Percentiles rank a stretch among this genome's conserved stretches.
Evolutionary conservation across 2,888 invertebrate species (phyloP).

Genomic region (Dusona sp.): DNA sequence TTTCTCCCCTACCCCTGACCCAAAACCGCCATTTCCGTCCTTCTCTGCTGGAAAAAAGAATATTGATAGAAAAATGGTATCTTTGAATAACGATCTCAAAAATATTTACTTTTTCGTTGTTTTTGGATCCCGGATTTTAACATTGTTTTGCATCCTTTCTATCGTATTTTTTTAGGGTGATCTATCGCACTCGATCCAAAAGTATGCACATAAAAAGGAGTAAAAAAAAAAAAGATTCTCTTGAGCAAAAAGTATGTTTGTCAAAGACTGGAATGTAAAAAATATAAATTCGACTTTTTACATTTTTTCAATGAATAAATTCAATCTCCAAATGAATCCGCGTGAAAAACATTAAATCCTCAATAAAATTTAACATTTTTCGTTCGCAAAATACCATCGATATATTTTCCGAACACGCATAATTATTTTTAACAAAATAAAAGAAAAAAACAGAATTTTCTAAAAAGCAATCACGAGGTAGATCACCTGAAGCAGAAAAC

Average conservation of each 20-base stretch:
- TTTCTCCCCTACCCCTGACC: conserved; percentile 12
- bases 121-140: not conserved
- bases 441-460: not conserved
- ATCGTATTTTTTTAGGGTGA: conserved; percentile 42
- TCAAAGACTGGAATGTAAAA: not conserved
- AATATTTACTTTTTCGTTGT: not conserved
- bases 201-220: not conserved
- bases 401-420: not conserved
- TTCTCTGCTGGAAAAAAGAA: conserved; percentile 38
- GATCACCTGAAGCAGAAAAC: conserved; percentile 43
- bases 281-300: not conserved
- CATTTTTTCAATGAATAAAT: not conserved
- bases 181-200: conserved; percentile 29
- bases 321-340: not conserved
- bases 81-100: conserved; percentile 4
- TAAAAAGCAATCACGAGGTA: conserved; percentile 33
- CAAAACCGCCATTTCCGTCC: conserved; percentile 16
- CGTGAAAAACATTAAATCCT: not conserved
- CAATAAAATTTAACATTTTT: not conserved
- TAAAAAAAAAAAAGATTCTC: not conserved
- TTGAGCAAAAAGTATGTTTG: not conserved
- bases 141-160: conserved; percentile 32
- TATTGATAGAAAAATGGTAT: not conserved
- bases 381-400: too few relatives aligned
- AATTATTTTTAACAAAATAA: not conserved